These are phyloP conservation scores for Atopsyche davidsoni DNA, from an alignment of 1,140 invertebrate genomes.

Conservation along the genomic window DNA sequence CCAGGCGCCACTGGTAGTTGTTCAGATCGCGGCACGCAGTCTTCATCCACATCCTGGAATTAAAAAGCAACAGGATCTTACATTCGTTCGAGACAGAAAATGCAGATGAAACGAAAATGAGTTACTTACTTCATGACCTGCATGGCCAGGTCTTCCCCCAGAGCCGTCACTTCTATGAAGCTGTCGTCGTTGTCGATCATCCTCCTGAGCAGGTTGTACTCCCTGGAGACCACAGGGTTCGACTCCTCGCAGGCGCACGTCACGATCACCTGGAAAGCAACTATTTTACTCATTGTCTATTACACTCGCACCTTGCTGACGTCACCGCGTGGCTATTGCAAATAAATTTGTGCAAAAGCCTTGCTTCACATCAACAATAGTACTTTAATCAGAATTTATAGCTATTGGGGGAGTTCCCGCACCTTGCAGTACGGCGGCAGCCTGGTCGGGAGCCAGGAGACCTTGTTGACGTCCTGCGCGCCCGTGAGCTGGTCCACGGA, in stretches of 20 bases:
- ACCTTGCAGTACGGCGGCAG: conserved; percentile 89
- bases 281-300: no score
- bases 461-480: conserved; percentile 87
- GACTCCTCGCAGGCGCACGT: conserved; percentile 83
- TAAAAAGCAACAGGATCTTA: conserved; percentile 4
- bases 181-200: conserved; percentile 89
- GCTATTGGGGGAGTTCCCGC: conserved; percentile 29
- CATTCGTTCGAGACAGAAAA: background rate
- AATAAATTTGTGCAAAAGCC: no score
- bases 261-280: conserved; percentile 71
- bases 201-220: conserved; percentile 77
- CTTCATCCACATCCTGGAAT: conserved; percentile 81
- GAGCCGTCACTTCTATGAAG: conserved; percentile 88
- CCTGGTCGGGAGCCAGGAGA: conserved; percentile 92
- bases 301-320: no score
- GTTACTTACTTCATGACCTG: conserved; percentile 74
- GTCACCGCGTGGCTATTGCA: no score
- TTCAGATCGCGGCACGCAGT: conserved; percentile 82
- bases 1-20: conserved; percentile 91
- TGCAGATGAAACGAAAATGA: background rate
- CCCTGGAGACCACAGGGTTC: conserved; percentile 77
- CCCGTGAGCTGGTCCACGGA: conserved; percentile 95
- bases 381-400: no score
- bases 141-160: conserved; percentile 89
- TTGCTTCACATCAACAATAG: no score